Percentiles rank a stretch among this genome's conserved stretches.
Evolutionary conservation across 2,113 vertebrate genomes (phyloP).

Genomic region (Calidris pugnax): DNA sequence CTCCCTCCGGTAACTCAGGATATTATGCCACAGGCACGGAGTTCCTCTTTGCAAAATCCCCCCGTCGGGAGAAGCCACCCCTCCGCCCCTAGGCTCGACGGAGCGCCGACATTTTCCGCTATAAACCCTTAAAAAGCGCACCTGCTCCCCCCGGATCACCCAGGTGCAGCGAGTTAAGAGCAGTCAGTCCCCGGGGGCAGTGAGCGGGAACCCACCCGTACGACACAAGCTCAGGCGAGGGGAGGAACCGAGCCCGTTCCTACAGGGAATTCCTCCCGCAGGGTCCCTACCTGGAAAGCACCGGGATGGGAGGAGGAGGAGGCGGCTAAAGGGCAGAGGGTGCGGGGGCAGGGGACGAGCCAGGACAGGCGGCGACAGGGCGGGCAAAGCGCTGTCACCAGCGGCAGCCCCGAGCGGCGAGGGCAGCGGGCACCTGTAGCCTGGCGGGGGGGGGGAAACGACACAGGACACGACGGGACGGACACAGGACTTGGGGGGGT

Average conservation of each 20-base stretch:
- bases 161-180: not conserved
- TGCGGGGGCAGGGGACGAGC: not conserved
- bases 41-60: not conserved
- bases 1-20: not conserved
- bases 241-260: not conserved
- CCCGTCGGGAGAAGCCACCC: not conserved
- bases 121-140: not conserved
- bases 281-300: not conserved
- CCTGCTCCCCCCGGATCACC: not conserved
- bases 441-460: not conserved
- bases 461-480: no score
- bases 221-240: rapidly evolving
- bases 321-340: not conserved
- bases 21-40: not conserved
- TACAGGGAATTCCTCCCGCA: not conserved
- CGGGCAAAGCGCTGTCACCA: not conserved
- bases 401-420: not conserved
- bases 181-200: not conserved
- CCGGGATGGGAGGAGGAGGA: not conserved
- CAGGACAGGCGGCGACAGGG: not conserved
- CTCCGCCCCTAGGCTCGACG: not conserved
- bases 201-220: not conserved
- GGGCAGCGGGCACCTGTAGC: conserved; percentile 37
- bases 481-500: not conserved
- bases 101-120: rapidly evolving